Evolutionary conservation across 2,888 invertebrate species (phyloP).

Genomic region (Carterocephalus palaemon): DNA sequence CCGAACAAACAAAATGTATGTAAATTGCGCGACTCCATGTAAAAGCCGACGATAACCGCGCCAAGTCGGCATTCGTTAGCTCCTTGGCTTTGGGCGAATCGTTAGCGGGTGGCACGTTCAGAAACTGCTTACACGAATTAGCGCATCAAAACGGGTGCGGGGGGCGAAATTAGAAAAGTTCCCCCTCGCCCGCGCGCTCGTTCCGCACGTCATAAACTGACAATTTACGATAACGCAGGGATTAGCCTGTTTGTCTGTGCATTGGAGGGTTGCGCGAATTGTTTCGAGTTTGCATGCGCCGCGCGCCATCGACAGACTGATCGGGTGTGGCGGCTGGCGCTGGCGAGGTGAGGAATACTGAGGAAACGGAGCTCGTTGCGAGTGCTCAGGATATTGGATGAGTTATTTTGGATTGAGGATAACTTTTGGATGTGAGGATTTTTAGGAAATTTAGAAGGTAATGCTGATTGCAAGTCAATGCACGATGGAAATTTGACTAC

Average conservation of each 20-base stretch:
- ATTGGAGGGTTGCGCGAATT: conserved; percentile 51
- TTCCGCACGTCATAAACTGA: conserved; percentile 80
- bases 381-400: too few species aligned
- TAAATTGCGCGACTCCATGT: conserved; percentile 75
- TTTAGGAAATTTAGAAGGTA: too few species aligned
- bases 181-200: conserved; percentile 54
- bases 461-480: too few species aligned
- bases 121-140: conserved; percentile 79
- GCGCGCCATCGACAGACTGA: conserved; percentile 33
- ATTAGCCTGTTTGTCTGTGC: conserved; percentile 79
- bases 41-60: conserved; percentile 69
- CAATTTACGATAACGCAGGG: conserved; percentile 80
- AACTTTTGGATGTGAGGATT: too few species aligned
- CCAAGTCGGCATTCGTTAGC: conserved; percentile 45
- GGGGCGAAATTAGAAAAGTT: conserved; percentile 76
- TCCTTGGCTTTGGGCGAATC: conserved; percentile 35
- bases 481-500: too few species aligned
- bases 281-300: conserved; percentile 57
- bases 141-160: conserved; percentile 75
- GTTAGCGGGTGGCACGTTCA: conserved; percentile 57
- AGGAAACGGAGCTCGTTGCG: conserved; percentile 4
- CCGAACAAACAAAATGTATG: conserved; percentile 77
- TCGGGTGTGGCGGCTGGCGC: conserved; percentile 15
- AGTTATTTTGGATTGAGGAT: too few species aligned
- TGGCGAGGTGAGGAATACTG: conserved; percentile 15